Percentiles rank a stretch among this genome's conserved stretches.
Evolutionary conservation across 2,888 invertebrate genomes (phyloP).

Genomic region (Lutraria lutraria): DNA sequence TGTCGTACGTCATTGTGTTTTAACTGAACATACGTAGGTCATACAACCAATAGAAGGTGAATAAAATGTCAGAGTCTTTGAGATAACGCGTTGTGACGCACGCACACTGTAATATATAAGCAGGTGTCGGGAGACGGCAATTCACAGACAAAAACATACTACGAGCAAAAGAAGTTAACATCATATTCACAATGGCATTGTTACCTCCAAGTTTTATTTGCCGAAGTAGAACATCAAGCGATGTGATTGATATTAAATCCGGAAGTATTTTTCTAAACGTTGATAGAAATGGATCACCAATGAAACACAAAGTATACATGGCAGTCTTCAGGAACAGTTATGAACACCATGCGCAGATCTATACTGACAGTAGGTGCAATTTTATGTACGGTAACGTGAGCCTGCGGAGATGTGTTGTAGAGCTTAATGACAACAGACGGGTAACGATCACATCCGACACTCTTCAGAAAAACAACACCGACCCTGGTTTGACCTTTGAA

Average conservation of each 20-base stretch:
- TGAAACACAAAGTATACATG: neutral
- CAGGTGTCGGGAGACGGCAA: too few relatives aligned
- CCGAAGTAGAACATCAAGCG: neutral
- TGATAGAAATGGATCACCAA: neutral
- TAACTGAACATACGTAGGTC: too few relatives aligned
- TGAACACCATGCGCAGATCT: neutral
- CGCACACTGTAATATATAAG: too few relatives aligned
- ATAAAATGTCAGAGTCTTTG: too few relatives aligned
- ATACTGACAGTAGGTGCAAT: neutral
- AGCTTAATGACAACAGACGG: neutral
- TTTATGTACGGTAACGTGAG: neutral
- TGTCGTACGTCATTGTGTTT: too few relatives aligned
- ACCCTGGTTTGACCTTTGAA: neutral
- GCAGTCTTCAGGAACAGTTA: neutral
- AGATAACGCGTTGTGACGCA: too few relatives aligned
- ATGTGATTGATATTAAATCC: neutral
- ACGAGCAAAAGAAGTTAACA: too few relatives aligned
- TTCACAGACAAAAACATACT: too few relatives aligned
- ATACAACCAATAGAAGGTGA: too few relatives aligned
- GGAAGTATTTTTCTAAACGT: neutral
- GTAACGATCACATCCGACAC: neutral
- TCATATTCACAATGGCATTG: neutral
- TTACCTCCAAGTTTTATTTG: neutral
- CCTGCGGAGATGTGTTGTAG: neutral
- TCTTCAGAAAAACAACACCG: neutral